Percentiles rank a stretch among this genome's conserved stretches.
These are phyloP conservation scores for Pangasianodon hypophthalmus DNA, from an alignment of 2,113 vertebrate genomes.

Conservation along the genomic window DNA sequence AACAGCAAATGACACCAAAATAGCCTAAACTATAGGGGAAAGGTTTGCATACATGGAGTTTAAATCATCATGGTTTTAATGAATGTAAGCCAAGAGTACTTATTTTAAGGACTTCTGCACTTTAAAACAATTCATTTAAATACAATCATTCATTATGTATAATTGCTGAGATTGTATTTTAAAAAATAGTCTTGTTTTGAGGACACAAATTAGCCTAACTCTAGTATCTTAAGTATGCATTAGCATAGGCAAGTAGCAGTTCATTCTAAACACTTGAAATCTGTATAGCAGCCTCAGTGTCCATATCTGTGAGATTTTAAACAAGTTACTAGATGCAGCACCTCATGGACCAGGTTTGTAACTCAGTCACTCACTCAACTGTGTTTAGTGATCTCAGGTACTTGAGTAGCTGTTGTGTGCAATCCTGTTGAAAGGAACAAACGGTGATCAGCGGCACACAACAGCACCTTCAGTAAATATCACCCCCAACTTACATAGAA, in stretches of 20 bases:
- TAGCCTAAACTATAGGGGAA: not conserved
- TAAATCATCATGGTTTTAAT: constrained; percentile 6
- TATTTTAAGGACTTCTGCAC: not conserved
- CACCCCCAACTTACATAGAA: not conserved
- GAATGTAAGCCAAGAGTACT: not conserved
- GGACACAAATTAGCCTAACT: not conserved
- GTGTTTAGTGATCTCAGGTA: no score
- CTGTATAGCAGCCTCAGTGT: not conserved
- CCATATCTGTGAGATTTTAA: not conserved
- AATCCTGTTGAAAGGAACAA: not conserved
- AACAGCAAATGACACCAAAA: constrained; percentile 16
- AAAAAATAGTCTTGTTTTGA: not conserved
- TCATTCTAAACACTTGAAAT: not conserved
- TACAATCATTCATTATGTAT: not conserved
- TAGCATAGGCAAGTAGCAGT: not conserved
- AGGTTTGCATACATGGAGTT: not conserved
- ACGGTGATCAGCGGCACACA: no score
- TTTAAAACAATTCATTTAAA: not conserved
- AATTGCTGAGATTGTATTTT: not conserved
- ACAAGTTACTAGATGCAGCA: not conserved
- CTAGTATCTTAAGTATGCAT: not conserved
- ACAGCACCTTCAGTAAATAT: not conserved
- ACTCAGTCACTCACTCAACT: not conserved
- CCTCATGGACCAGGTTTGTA: not conserved
- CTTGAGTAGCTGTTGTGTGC: no score